Evolutionary conservation across 2,797 vertebrate genomes (phyloP).

Genomic region (Coregonus suidteri): DNA sequence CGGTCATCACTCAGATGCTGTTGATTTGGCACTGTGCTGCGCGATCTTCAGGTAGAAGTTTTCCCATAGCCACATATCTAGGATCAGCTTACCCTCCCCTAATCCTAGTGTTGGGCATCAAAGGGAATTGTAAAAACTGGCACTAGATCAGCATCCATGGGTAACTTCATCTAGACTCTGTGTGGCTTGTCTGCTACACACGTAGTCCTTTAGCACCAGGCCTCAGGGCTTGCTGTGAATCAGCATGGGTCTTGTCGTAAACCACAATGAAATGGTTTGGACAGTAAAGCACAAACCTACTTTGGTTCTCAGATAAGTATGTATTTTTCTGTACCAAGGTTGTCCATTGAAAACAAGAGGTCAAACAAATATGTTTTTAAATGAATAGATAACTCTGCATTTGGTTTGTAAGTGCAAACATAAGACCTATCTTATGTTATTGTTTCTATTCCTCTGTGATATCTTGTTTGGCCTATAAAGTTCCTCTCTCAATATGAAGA

Average conservation of each 20-base stretch:
- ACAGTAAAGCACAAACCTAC: background rate
- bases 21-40: background rate
- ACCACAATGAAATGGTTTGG: background rate
- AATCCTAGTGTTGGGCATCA: background rate
- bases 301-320: background rate
- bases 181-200: background rate
- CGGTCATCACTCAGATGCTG: background rate
- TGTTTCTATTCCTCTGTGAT: too few relatives aligned
- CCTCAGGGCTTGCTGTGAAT: background rate
- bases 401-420: background rate
- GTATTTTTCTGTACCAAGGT: conserved; percentile 3
- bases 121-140: background rate
- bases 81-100: background rate
- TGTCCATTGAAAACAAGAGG: background rate
- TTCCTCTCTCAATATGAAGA: background rate
- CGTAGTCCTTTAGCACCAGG: background rate
- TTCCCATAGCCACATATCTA: background rate
- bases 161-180: background rate
- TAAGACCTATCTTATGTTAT: background rate
- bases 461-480: background rate
- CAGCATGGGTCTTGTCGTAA: background rate
- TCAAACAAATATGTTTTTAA: conserved; percentile 4
- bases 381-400: background rate
- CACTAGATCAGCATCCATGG: background rate
- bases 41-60: background rate